Base-by-base conservation (phyloP, 2,113 vertebrate species). In the Cromileptes altivelis region DNA sequence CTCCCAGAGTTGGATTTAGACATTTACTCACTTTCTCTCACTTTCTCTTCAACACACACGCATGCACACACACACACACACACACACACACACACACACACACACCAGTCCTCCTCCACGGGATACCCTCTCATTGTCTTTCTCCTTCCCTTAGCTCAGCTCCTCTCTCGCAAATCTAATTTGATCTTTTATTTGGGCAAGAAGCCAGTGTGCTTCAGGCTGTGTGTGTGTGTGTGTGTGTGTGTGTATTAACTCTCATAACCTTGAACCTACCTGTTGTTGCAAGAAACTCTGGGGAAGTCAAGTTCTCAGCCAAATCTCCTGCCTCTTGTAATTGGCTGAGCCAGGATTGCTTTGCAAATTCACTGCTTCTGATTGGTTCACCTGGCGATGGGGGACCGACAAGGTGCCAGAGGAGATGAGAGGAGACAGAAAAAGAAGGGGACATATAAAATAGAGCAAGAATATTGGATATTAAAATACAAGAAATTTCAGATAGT, bases 201-300 rank as follows among this genome's bases (percentile, higher is more conserved):
- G 60, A 72, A 70, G 25, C 81, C 81, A 85, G 56, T 27, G 23
- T 70, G 63, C 74, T 73, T 68, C 40, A 60, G 67, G 23, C 30
- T 25, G 25, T 70, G 50, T 84, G 72, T 70, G 61, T 78, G 79
- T 73, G 25, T 58, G 65, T 76, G 37, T 71, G 74, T 78, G 79
- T 73, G 21, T 58, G 65, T 76, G 49, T 37, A 17, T 21, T 17
- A 47, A 49, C 27, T 52, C 52, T 61, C 37, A 17, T 79, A 75
- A 85, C 87, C 87, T 85, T 85, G 80, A 82, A 71, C 67, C 80
- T 74, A 70, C 58, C 58, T 60, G 60, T 82, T 79, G 78, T 85
- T 50, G 62, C 17, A 12, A 52, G 57, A 37, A 47, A 42, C 82
- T 75, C 70, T 17, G 40, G 47, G 65, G 78, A 75, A 67, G 82